phyloP scores from a whole-genome alignment of 2,113 vertebrate genomes.

The Notiomystis cincta region DNA sequence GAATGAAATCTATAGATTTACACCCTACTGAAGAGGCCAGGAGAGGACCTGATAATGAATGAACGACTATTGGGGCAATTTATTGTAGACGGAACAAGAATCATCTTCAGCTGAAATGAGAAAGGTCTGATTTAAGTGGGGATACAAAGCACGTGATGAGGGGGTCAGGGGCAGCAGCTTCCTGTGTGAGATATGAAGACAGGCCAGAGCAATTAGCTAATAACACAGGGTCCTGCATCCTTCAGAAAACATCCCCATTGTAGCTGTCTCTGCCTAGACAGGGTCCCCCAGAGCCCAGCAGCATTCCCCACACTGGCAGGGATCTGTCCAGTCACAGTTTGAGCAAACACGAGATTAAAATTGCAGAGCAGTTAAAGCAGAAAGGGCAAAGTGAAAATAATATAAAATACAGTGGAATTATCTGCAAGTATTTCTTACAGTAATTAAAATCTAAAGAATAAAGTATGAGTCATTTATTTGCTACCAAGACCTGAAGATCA shows the following conservation, averaged over 20 bases:
- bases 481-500: neutral
- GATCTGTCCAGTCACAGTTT: neutral
- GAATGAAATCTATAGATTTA: neutral
- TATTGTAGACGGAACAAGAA: neutral
- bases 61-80: neutral
- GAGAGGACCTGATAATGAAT: neutral
- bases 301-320: neutral
- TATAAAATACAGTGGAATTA: neutral
- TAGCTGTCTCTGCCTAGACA: neutral
- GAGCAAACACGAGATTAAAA: neutral
- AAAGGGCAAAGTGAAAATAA: neutral
- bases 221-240: neutral
- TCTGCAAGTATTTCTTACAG: neutral
- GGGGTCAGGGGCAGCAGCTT: neutral
- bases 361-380: neutral
- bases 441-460: conserved; percentile 3
- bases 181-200: neutral
- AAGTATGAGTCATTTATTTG: conserved; percentile 19
- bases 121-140: neutral
- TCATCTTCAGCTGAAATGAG: neutral
- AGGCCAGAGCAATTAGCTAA: neutral
- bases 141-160: neutral
- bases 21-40: neutral
- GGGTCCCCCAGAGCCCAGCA: neutral
- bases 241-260: neutral